Base-by-base conservation (phyloP, 1,140 invertebrate genomes). In the Drosophila ogumai region DNA sequence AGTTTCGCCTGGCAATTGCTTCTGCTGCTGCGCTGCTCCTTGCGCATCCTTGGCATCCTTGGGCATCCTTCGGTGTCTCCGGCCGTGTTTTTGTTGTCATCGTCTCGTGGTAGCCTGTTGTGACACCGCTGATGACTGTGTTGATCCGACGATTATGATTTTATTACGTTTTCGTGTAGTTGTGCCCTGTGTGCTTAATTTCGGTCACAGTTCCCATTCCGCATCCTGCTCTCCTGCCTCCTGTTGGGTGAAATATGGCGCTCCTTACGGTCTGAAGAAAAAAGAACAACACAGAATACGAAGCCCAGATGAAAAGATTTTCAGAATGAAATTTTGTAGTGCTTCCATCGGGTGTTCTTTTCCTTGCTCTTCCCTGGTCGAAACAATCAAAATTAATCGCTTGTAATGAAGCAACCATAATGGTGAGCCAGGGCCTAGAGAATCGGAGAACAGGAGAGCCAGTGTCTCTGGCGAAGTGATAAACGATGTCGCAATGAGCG, bases 71-170 rank as follows among this genome's bases (percentile, higher is more conserved):
- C 56, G 36, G 44, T 59, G 32, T 74, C 36, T 52, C 50, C 22
- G 63, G 22, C 31, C n/a, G 41, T 17, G 66, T 54, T 52, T 66
- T 41, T 43, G 61, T 69, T 47, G 38, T 54, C 66, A 67, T 67
- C 63, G 65, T 69, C 66, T 67, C 47, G 47, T 55, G 63, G 66
- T 61, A 60, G 63, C 74, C 82, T 91, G 82, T 90, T 90, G 82
- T 84, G 79, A 91, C 86, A 82, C 75, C 87, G 90, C 87, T 91
- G 91, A 91, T 91, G 90, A 88, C 91, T 88, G 82, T 91, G 90
- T 91, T 91, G 90, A 91, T 91, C 90, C 90, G 78, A 91, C 82
- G 90, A 91, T 91, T 91, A 91, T 91, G 90, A 91, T 91, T 91
- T 91, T 91, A 91, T 90, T 90, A 88, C 85, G 85, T 73, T 88